A percentile compares a stretch with the other conserved stretches of the same genome.
Evolutionary conservation across 2,797 vertebrate genomes (phyloP).

Genomic region (Urocyon cinereoargenteus): DNA sequence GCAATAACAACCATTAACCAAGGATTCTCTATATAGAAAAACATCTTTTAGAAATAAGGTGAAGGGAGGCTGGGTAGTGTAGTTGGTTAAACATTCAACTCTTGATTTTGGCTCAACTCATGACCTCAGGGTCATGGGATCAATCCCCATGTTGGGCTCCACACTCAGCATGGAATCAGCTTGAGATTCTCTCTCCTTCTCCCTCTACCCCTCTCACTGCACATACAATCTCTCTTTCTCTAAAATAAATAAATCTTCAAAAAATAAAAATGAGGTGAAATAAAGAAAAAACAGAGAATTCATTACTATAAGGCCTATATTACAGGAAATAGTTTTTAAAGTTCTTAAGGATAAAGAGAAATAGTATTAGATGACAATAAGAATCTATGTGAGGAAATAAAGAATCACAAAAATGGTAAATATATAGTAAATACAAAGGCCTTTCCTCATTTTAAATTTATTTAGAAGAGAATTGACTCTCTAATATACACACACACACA

Average conservation of each 20-base stretch:
- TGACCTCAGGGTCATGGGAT: background rate
- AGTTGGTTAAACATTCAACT: background rate
- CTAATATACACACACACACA: background rate
- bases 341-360: background rate
- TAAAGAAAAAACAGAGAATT: background rate
- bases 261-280: background rate
- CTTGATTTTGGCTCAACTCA: background rate
- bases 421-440: background rate
- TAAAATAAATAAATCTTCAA: background rate
- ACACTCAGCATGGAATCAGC: background rate
- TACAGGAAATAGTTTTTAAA: background rate
- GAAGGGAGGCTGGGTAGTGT: background rate
- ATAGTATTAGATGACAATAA: background rate
- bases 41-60: background rate
- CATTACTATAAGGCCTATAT: background rate
- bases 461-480: background rate
- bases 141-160: background rate
- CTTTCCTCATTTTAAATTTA: background rate
- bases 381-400: background rate
- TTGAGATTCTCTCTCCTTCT: background rate
- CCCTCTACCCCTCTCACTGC: background rate
- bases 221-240: background rate
- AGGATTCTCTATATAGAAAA: background rate
- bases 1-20: background rate
- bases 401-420: background rate